A percentile compares a stretch with the other conserved stretches of the same genome.
These are phyloP conservation scores for Acleris holmiana DNA, from an alignment of 2,888 invertebrate genomes.

Conservation along the genomic window DNA sequence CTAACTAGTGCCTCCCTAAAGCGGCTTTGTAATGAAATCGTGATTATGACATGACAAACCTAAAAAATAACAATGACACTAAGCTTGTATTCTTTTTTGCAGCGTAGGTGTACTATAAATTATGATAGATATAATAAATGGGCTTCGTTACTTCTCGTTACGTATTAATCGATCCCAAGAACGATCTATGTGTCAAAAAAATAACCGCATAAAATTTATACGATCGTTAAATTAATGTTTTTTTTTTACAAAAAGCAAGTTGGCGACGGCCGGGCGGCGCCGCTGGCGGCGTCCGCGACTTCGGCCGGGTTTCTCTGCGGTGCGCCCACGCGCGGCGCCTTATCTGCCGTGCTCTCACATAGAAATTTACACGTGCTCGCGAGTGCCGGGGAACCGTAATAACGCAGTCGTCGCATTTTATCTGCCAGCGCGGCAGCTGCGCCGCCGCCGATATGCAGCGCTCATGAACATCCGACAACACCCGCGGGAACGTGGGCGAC, in stretches of 20 bases:
- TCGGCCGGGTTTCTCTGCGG: conserved; percentile 61
- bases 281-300: conserved; percentile 52
- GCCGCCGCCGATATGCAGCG: conserved; percentile 60
- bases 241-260: conserved; percentile 58
- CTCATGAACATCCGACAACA: conserved; percentile 67
- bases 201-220: conserved; percentile 52
- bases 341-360: conserved; percentile 79
- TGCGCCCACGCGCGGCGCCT: conserved; percentile 69
- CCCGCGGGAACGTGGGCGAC: conserved; percentile 77
- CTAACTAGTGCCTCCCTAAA: conserved; percentile 13
- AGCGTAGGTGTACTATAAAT: conserved; percentile 59
- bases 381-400: conserved; percentile 70
- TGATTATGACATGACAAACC: conserved; percentile 44
- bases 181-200: conserved; percentile 56
- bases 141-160: conserved; percentile 59
- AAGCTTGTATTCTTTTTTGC: conserved; percentile 24
- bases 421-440: conserved; percentile 69
- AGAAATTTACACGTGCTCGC: conserved; percentile 82
- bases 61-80: conserved; percentile 30
- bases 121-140: conserved; percentile 52
- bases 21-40: conserved; percentile 23
- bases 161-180: conserved; percentile 56
- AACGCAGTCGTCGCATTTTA: conserved; percentile 76
- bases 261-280: conserved; percentile 47
- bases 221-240: conserved; percentile 43